Base-by-base conservation (phyloP, 2,797 vertebrate species). In the Euthynnus affinis region DNA sequence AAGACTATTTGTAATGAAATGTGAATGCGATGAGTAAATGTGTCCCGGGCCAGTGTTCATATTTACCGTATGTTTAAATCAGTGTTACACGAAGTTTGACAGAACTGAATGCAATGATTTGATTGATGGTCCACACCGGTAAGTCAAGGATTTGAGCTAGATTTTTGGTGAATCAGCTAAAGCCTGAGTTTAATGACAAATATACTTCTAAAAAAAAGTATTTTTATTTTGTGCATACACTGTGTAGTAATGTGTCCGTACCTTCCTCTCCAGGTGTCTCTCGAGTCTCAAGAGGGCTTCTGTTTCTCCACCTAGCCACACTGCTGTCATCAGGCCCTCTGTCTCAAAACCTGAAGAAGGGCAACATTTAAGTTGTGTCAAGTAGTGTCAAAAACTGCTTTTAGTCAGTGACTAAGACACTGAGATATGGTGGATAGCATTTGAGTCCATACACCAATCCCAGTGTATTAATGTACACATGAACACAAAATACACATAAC, bases 271-370 rank as follows among this genome's bases (percentile, higher is more conserved):
- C 81, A 99, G 93, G 79, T 99, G 97, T 40, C 97, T 96, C 92
- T 98, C 97, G 67, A 99, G 58, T 79, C 98, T 96, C 58, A 97
- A 96, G 48, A 98, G 97, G 56, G 97, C 98, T 92, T 99, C 97
- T 0, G 97, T 97, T 92, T 99, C 98, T 90, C 98, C 98, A 17
- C 98, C 98, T 8, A 97, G 97, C 98, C 98, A 99, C 0, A 98
- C 96, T 17, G 97, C 97, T 76, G 96, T 96, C 77, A 92, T 88
- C 70, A 99, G 88, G 9, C 97, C 97, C 65, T 98, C 97, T 0
- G 96, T 98, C 87, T 99, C 97, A 92, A 99, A 99, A 78, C 98
- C 98, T 99, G 83, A 49, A 88, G 34, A 76, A 42, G 7, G 1
- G 70, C 49, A 69, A 67, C 22, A 70, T n/a, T 44, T 48, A 83